phyloP scores from a whole-genome alignment of 2,113 vertebrate genomes.

The Sapajus apella region DNA sequence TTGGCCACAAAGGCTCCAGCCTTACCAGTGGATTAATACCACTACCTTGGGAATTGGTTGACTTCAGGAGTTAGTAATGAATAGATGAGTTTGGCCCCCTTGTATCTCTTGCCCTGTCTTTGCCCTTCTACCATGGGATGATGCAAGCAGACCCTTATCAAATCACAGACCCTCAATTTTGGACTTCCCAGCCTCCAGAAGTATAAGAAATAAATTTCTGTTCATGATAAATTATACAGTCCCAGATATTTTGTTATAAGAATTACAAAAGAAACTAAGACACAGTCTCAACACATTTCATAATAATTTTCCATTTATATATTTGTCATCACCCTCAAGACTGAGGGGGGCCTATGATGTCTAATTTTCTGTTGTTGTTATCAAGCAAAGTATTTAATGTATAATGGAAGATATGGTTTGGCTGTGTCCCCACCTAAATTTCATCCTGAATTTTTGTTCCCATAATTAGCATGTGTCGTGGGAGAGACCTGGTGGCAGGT shows the following conservation, averaged over 20 bases:
- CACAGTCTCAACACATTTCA: neutral
- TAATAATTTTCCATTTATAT: neutral
- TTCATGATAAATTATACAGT: neutral
- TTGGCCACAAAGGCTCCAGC: rapidly evolving
- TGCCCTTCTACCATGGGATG: neutral
- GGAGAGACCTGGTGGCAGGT: no score
- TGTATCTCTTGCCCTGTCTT: neutral
- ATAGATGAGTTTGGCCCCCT: neutral
- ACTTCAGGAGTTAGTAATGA: neutral
- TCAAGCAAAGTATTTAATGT: neutral
- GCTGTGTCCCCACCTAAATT: no score
- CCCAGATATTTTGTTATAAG: neutral
- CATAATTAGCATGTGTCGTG: no score
- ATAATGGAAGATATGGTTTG: neutral
- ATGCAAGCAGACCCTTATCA: neutral
- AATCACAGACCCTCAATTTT: neutral
- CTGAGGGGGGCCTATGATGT: neutral
- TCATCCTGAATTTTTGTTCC: no score
- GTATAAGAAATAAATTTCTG: neutral
- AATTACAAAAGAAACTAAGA: neutral
- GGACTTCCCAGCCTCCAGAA: neutral
- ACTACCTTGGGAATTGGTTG: neutral
- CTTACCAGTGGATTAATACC: neutral
- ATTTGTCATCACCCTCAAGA: neutral
- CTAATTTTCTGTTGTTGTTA: neutral